Evolutionary conservation across 2,113 vertebrate species (phyloP).

Genomic region (Ammospiza caudacuta): DNA sequence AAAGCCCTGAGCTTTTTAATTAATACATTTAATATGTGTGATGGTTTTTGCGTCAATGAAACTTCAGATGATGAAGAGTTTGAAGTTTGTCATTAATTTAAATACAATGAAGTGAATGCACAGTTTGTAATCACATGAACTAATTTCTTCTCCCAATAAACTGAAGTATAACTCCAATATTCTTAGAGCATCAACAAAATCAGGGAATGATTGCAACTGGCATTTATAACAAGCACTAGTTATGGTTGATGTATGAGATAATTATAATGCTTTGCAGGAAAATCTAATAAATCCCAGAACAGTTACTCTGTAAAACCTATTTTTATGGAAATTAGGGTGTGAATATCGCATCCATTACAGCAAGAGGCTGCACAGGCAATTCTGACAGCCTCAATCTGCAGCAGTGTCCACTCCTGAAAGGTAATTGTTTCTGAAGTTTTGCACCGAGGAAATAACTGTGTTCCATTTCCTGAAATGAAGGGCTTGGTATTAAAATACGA

Average conservation of each 20-base stretch:
- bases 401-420: conserved; percentile 13
- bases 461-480: not conserved
- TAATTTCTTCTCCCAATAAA: conserved; percentile 18
- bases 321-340: conserved; percentile 74
- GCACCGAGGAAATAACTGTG: not conserved
- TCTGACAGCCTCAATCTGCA: conserved; percentile 54
- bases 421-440: conserved; percentile 39
- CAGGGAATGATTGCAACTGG: conserved; percentile 60
- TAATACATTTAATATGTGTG: not conserved
- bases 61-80: not conserved
- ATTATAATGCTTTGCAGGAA: conserved; percentile 66
- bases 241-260: conserved; percentile 71
- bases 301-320: conserved; percentile 69
- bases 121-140: not conserved
- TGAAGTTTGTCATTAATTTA: not conserved
- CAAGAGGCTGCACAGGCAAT: conserved; percentile 20
- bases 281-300: conserved; percentile 71
- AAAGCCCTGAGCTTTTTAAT: not conserved
- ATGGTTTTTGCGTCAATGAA: not conserved
- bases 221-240: conserved; percentile 65
- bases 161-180: conserved; percentile 2
- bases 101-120: not conserved
- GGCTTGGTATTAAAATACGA: not conserved
- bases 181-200: conserved; percentile 58
- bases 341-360: conserved; percentile 62